These are phyloP conservation scores for Suillia variegata DNA, from an alignment of 2,888 invertebrate genomes.

Conservation along the genomic window DNA sequence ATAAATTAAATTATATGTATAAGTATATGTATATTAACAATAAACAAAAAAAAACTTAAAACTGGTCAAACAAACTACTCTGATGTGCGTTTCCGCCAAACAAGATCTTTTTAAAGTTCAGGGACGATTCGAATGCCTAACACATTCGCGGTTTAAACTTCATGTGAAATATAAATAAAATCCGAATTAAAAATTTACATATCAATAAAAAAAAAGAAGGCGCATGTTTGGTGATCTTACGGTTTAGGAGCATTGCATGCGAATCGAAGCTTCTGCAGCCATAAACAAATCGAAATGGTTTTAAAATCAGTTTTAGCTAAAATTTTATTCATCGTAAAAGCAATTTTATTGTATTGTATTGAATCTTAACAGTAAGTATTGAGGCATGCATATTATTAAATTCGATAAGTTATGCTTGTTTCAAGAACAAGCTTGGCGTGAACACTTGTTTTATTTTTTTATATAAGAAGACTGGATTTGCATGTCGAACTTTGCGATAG, in stretches of 20 bases:
- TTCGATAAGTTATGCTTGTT: no score
- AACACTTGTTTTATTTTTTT: no score
- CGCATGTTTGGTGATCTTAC: not conserved
- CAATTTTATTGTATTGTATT: not conserved
- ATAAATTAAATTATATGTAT: no score
- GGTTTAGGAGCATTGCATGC: not conserved
- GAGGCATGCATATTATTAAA: no score
- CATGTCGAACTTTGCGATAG: no score
- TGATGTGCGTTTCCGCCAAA: no score
- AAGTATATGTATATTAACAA: no score
- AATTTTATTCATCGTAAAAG: not conserved
- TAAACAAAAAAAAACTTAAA: no score
- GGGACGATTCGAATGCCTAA: not conserved
- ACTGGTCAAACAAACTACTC: no score
- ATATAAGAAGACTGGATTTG: no score
- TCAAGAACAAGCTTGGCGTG: no score
- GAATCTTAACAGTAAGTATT: no score
- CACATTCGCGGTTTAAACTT: not conserved
- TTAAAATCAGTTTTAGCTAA: not conserved
- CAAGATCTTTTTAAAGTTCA: conserved; percentile 12
- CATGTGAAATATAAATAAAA: not conserved
- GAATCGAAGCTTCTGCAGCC: not conserved
- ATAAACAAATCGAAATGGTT: not conserved
- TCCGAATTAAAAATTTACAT: conserved; percentile 8
- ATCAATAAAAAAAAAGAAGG: conserved; percentile 11